These are phyloP conservation scores for Laothoe populi DNA, from an alignment of 2,888 invertebrate species.

Conservation along the genomic window DNA sequence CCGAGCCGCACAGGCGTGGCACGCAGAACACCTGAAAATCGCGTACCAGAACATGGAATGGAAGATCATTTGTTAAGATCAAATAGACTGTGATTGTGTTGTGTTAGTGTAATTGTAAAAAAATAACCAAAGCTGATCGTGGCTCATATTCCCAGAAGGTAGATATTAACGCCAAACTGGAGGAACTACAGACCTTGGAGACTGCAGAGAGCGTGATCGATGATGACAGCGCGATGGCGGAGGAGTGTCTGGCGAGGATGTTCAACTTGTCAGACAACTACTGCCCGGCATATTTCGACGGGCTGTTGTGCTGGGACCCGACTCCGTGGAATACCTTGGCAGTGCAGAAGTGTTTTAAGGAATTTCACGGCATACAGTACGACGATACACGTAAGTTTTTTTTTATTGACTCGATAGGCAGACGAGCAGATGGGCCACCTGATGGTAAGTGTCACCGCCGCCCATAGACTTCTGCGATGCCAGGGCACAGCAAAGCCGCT, in stretches of 20 bases:
- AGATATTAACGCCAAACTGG: conserved; percentile 69
- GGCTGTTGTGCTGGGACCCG: conserved; percentile 93
- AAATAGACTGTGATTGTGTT: conserved; percentile 52
- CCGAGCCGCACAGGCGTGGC: conserved; percentile 55
- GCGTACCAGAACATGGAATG: conserved; percentile 45
- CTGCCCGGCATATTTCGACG: conserved; percentile 90
- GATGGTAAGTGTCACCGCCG: no score
- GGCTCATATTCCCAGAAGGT: conserved; percentile 51
- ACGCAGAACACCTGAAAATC: conserved; percentile 58
- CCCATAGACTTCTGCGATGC: no score
- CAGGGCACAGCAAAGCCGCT: no score
- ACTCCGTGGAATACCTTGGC: conserved; percentile 89
- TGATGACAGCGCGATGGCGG: conserved; percentile 64
- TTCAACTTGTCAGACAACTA: conserved; percentile 55
- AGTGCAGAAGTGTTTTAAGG: conserved; percentile 90
- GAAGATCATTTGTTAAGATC: conserved; percentile 41
- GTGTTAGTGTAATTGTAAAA: conserved; percentile 42
- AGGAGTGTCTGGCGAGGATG: conserved; percentile 68
- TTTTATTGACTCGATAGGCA: no score
- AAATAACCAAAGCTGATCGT: conserved; percentile 47
- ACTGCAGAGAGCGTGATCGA: conserved; percentile 65
- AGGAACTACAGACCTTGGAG: conserved; percentile 76
- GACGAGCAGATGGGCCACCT: no score
- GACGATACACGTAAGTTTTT: conserved; percentile 94
- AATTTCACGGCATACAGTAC: conserved; percentile 91